These are phyloP conservation scores for Parthenolecanium corni DNA, from an alignment of 2,888 invertebrate species.

Conservation along the genomic window DNA sequence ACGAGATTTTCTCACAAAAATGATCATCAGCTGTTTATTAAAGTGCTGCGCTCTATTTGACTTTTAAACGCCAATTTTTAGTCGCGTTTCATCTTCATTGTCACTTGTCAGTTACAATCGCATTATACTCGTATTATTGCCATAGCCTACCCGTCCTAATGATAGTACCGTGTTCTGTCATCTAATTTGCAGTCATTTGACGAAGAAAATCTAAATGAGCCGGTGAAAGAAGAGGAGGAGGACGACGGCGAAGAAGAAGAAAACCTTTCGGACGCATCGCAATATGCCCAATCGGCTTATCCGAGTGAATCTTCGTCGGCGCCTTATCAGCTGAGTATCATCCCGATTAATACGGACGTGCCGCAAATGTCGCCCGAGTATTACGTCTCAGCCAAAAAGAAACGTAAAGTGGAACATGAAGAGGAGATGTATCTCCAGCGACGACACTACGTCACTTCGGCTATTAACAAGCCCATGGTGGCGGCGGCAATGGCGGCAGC, in stretches of 20 bases:
- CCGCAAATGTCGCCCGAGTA: not conserved
- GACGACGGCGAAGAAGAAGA: conserved; percentile 14
- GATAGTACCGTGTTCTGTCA: too few relatives aligned
- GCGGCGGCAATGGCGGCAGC: too few relatives aligned
- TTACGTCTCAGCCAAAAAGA: not conserved
- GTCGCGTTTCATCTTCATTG: too few relatives aligned
- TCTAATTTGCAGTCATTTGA: conserved; percentile 6
- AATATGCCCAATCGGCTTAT: not conserved
- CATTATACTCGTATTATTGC: too few relatives aligned
- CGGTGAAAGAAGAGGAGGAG: conserved; percentile 13
- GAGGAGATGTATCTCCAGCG: conserved; percentile 4
- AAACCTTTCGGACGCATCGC: conserved; percentile 11
- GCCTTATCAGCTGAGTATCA: conserved; percentile 16
- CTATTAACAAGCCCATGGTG: too few relatives aligned
- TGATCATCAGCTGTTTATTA: too few relatives aligned
- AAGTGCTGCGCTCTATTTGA: too few relatives aligned
- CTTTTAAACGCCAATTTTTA: too few relatives aligned
- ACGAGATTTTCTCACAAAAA: too few relatives aligned
- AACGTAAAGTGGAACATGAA: conserved; percentile 9
- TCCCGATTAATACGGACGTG: conserved; percentile 5
- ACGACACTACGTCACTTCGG: too few relatives aligned
- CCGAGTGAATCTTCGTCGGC: not conserved
- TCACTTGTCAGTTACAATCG: too few relatives aligned
- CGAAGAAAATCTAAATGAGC: conserved; percentile 9
- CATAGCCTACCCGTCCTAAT: too few relatives aligned